phyloP scores from a whole-genome alignment of 2,888 invertebrate species.

The Stratiomys singularior region DNA sequence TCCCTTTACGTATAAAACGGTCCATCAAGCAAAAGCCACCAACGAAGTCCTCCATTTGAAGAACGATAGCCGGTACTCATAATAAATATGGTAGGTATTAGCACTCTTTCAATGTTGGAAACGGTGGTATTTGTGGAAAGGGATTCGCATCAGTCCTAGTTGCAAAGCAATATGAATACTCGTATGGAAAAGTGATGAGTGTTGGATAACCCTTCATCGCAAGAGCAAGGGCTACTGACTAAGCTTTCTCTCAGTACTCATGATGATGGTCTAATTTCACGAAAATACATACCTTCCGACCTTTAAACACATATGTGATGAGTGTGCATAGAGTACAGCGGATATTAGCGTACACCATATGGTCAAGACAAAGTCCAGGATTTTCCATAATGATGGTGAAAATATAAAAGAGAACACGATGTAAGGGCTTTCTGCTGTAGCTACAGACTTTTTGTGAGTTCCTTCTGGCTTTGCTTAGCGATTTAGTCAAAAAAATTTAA shows the following conservation, averaged over 20 bases:
- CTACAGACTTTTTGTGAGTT: too few relatives aligned
- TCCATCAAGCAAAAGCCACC: conserved; percentile 3
- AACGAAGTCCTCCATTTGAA: conserved; percentile 33
- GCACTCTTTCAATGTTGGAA: conserved; percentile 6
- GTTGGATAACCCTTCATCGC: conserved; percentile 34
- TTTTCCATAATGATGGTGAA: not conserved
- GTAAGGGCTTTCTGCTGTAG: conserved; percentile 18
- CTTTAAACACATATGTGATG: conserved; percentile 43
- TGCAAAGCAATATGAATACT: conserved; percentile 23
- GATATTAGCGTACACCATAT: conserved; percentile 16
- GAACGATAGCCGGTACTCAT: conserved; percentile 37
- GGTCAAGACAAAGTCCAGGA: not conserved
- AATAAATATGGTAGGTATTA: conserved; percentile 37
- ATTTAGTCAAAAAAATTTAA: too few relatives aligned
- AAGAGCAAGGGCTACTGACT: conserved; percentile 6
- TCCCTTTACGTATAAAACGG: not conserved
- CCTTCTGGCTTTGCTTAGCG: too few relatives aligned
- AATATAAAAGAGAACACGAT: not conserved
- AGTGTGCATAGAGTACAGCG: conserved; percentile 37
- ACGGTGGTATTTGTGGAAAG: not conserved
- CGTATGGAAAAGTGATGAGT: conserved; percentile 30
- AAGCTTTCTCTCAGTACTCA: conserved; percentile 20
- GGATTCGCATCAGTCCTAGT: not conserved
- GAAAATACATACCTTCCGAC: conserved; percentile 43
- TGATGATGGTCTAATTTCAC: conserved; percentile 45